Conservation (phyloP, 53 echinoderm and acorn worm genomes). For the Antedon mediterranea region DNA sequence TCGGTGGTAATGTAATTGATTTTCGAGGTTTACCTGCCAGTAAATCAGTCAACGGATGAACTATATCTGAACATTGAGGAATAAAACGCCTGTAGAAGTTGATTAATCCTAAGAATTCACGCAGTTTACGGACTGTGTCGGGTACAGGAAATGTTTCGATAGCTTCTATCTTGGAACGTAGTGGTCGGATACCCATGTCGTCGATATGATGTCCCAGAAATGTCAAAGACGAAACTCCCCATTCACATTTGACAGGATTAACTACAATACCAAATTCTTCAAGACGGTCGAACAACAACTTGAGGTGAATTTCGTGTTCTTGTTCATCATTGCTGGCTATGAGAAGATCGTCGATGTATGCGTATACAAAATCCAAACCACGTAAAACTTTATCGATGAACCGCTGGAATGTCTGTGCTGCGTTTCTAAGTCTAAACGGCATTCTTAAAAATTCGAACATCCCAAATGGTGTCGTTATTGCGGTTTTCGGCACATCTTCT, state of each 20-base stretch:
- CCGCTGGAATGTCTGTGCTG: slow-evolving; percentile 25
- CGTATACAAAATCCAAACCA: slow-evolving; percentile 23
- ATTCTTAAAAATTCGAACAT: slow-evolving; percentile 25
- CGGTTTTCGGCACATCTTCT: slow-evolving; percentile 19
- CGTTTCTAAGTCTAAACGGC: slow-evolving; percentile 33
- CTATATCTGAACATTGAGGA: slow-evolving; percentile 2
- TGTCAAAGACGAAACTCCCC: not conserved
- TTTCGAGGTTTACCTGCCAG: slow-evolving; percentile 2
- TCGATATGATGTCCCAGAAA: slow-evolving; percentile 31
- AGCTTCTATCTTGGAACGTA: not conserved
- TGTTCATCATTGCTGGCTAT: slow-evolving; percentile 16
- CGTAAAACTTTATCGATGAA: slow-evolving; percentile 23
- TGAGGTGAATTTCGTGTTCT: slow-evolving; percentile 14
- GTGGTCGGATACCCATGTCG: not conserved
- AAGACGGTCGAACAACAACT: slow-evolving; percentile 10
- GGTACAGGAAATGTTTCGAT: slow-evolving; percentile 3
- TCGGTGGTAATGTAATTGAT: not conserved
- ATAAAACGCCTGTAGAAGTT: slow-evolving; percentile 12
- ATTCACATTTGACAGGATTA: slow-evolving; percentile 25
- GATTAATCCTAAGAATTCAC: not conserved
- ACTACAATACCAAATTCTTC: slow-evolving; percentile 20
- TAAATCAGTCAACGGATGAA: slow-evolving; percentile 23
- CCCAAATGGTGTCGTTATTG: slow-evolving; percentile 31
- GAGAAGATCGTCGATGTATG: slow-evolving; percentile 39
- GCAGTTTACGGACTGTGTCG: not conserved